Conservation (phyloP, 2,113 vertebrate species). For the Sigmodon hispidus region DNA sequence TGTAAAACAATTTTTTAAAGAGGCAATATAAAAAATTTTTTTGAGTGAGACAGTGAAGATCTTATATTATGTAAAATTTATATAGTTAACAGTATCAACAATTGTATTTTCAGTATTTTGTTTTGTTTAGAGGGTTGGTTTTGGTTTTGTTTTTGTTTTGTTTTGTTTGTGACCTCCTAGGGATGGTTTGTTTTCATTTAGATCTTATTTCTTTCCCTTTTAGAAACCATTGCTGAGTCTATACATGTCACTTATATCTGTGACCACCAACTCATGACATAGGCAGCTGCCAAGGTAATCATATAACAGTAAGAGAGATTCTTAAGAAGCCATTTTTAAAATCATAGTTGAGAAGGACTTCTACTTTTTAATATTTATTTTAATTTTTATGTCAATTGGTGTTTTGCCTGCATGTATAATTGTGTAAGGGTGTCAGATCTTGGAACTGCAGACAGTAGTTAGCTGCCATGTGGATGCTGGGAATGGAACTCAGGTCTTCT, state of each 20-base stretch:
- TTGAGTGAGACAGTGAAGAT: neutral
- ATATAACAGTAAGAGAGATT: neutral
- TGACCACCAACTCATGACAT: neutral
- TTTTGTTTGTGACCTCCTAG: neutral
- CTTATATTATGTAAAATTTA: neutral
- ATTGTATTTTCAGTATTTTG: neutral
- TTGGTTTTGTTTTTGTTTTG: neutral
- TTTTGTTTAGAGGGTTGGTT: too few relatives aligned
- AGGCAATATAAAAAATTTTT: neutral
- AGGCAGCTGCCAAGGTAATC: neutral
- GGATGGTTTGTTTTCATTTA: slow-evolving; percentile 24
- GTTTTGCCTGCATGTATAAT: too few relatives aligned
- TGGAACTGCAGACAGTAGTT: too few relatives aligned
- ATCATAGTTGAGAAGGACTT: neutral
- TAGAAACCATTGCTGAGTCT: neutral
- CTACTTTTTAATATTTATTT: neutral
- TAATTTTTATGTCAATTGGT: too few relatives aligned
- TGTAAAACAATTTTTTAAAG: slow-evolving; percentile 24
- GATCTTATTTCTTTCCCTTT: neutral
- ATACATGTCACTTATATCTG: neutral
- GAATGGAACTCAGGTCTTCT: too few relatives aligned
- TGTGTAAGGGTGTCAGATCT: too few relatives aligned
- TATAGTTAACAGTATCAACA: neutral
- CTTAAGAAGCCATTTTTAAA: neutral
- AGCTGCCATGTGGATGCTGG: too few relatives aligned